These are phyloP conservation scores for Diprion similis DNA, from an alignment of 1,140 invertebrate genomes.

Conservation along the genomic window DNA sequence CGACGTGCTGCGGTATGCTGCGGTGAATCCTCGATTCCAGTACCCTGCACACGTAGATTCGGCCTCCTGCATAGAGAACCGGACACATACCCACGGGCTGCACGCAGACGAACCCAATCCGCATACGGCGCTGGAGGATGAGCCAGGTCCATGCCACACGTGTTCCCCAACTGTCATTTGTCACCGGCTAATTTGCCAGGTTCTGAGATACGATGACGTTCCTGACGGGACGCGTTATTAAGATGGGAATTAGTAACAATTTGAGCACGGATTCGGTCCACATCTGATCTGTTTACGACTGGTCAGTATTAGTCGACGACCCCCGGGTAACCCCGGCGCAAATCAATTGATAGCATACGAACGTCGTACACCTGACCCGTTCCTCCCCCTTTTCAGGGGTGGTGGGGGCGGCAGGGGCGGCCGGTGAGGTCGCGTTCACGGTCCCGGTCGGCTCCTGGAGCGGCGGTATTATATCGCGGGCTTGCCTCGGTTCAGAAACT, in stretches of 20 bases:
- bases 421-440: neutral
- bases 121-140: neutral
- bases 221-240: conserved; percentile 63
- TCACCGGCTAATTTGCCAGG: conserved; percentile 62
- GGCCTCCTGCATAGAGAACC: neutral
- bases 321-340: conserved; percentile 33
- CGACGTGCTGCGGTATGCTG: neutral
- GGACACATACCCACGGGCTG: neutral
- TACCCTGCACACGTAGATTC: neutral
- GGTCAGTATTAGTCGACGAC: conserved; percentile 48
- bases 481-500: conserved; percentile 56
- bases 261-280: conserved; percentile 60
- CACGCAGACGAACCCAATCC: too few relatives aligned
- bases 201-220: conserved; percentile 63
- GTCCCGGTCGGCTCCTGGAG: conserved; percentile 9
- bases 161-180: conserved; percentile 55
- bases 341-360: conserved; percentile 57
- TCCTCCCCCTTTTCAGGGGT: neutral
- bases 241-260: conserved; percentile 65
- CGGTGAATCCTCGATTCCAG: neutral
- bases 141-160: conserved; percentile 32
- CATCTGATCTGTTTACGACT: conserved; percentile 62
- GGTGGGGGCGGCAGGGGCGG: conserved; percentile 4
- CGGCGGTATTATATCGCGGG: conserved; percentile 53
- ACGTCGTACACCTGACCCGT: conserved; percentile 15